Evolutionary conservation across 92 coral and sea anemone genomes (phyloP), one percentile per base, ranked within the genome.

Genomic region (Siderastrea radians): DNA sequence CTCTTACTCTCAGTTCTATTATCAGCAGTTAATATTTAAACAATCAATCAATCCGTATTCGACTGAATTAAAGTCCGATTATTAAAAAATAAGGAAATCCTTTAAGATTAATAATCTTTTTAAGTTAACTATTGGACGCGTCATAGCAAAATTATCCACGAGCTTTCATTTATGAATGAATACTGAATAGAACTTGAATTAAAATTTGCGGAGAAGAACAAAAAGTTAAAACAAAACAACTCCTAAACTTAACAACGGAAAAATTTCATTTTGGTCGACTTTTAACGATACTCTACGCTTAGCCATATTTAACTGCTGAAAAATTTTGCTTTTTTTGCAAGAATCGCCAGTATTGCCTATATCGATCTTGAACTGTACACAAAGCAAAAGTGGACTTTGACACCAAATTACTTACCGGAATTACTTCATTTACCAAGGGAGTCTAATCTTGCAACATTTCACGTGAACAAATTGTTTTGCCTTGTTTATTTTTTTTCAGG

Each of bases 311-410:
- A 80, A 48, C 74, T 52, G 53, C 65, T 57, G 26, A 47, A 80
- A 68, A 12, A 54, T 80, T 43, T 44, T 47, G 50, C 66, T 71
- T n/a, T 71, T 48, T 49, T 49, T 38, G 19, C 51, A 71, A 48
- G 48, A 44, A 44, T 12, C 49, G 55, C 49, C 15, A 13, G 75
- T 68, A 13, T 80, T 68, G 84, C 68, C 60, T 38, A 15, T 5
- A 3, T 7, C 38, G 44, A 43, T 79, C 49, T 54, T 14, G 26
- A 9, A 15, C 52, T 5, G 17, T 4, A 19, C 14, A 71, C 15
- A 80, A 80, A 80, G 75, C 59, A 43, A 80, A 53, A 5, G n/a
- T 80, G 84, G 84, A 80, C 84, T 80, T 80, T 80, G 84, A 67
- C 84, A 80, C 75, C 15, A 47, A 49, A 67, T 52, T 45, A 68